A percentile compares a stretch with the other conserved stretches of the same genome.
These are phyloP conservation scores for Diabrotica virgifera DNA, from an alignment of 1,140 invertebrate genomes.

Conservation along the genomic window DNA sequence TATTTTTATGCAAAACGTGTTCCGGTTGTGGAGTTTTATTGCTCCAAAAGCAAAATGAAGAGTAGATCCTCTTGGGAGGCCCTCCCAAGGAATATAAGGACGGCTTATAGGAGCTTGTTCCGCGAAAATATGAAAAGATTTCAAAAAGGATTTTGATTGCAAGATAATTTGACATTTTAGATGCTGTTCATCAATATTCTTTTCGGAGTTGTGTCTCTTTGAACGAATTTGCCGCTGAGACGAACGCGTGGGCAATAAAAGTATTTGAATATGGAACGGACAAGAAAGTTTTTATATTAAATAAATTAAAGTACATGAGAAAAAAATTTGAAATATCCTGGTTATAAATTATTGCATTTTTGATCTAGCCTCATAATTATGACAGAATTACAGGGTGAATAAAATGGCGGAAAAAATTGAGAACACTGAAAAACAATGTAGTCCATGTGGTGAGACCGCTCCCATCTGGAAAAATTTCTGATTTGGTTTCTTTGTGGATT, in stretches of 20 bases:
- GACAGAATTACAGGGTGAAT: too few species aligned
- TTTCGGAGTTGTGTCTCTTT: slow-evolving; percentile 21
- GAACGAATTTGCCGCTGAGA: slow-evolving; percentile 6
- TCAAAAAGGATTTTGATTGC: slow-evolving; percentile 43
- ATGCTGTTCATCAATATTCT: slow-evolving; percentile 43
- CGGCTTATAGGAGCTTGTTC: slow-evolving; percentile 31
- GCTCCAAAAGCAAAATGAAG: slow-evolving; percentile 42
- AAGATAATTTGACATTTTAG: slow-evolving; percentile 42
- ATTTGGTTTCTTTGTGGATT: too few species aligned
- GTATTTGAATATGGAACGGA: not conserved
- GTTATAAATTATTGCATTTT: too few species aligned
- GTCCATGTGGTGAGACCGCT: too few species aligned
- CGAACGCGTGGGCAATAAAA: slow-evolving; percentile 4
- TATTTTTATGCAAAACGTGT: slow-evolving; percentile 48
- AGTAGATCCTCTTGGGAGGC: slow-evolving; percentile 31
- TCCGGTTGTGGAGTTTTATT: slow-evolving; percentile 47
- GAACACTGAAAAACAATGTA: too few species aligned
- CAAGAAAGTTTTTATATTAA: too few species aligned
- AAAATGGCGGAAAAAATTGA: too few species aligned
- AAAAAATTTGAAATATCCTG: too few species aligned
- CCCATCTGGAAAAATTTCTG: too few species aligned
- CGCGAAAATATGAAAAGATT: slow-evolving; percentile 39
- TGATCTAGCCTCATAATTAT: too few species aligned
- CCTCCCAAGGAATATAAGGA: slow-evolving; percentile 31
- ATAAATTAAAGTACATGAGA: too few species aligned